These are phyloP conservation scores for Meloidogyne exigua DNA, from an alignment of 1,140 invertebrate genomes.

Conservation along the genomic window DNA sequence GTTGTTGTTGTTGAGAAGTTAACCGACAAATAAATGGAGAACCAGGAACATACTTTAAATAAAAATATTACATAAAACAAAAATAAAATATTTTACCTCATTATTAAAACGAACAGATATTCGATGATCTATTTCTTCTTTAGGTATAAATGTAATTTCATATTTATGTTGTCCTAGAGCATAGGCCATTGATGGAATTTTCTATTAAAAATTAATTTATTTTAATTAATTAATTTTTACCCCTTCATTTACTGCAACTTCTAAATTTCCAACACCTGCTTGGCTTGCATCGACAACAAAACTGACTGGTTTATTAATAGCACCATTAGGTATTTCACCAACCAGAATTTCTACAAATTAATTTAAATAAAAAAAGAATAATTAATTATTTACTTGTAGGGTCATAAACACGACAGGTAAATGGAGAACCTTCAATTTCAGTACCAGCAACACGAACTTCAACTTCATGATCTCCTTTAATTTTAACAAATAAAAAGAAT, in stretches of 20 bases:
- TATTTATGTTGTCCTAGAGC: conserved; percentile 89
- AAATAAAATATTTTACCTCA: conserved; percentile 67
- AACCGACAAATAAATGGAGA: conserved; percentile 58
- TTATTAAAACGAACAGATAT: conserved; percentile 97
- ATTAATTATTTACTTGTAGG: conserved; percentile 67
- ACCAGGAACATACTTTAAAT: conserved; percentile 76
- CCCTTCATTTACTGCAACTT: conserved; percentile 91
- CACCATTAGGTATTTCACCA: conserved; percentile 78
- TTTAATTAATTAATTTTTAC: conserved; percentile 71
- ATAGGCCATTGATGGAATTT: conserved; percentile 86
- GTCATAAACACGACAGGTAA: conserved; percentile 83
- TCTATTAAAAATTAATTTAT: conserved; percentile 8
- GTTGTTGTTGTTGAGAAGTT: background rate
- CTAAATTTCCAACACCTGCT: conserved; percentile 94
- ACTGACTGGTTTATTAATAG: conserved; percentile 84
- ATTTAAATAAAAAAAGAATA: background rate
- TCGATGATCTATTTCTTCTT: conserved; percentile 86
- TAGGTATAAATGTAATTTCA: conserved; percentile 89
- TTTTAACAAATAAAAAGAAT: conserved; percentile 65
- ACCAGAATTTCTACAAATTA: conserved; percentile 77
- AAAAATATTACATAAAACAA: background rate
- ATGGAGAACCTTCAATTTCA: conserved; percentile 45
- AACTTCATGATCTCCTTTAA: conserved; percentile 83
- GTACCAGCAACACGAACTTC: conserved; percentile 68
- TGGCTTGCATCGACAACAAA: conserved; percentile 91